Evolutionary conservation across 2,888 invertebrate genomes (phyloP).

Genomic region (Pristionchus japonicus): DNA sequence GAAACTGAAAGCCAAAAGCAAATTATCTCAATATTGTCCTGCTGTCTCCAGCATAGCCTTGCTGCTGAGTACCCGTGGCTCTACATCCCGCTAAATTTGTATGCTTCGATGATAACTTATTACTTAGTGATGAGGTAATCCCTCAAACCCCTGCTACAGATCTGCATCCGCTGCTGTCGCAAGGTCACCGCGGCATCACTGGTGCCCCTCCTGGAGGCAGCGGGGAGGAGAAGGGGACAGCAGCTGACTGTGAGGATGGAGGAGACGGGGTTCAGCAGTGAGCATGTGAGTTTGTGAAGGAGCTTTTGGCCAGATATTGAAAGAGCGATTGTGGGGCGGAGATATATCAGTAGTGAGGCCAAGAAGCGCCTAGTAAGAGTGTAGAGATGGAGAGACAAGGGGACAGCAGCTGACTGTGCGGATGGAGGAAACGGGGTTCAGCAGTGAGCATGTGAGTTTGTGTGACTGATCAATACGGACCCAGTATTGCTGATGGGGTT

Average conservation of each 20-base stretch:
- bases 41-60: too few species aligned
- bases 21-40: too few species aligned
- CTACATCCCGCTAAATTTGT: neutral
- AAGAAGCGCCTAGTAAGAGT: too few species aligned
- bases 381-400: too few species aligned
- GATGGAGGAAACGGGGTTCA: conserved; percentile 53
- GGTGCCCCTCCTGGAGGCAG: conserved; percentile 57
- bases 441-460: conserved; percentile 44
- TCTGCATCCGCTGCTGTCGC: conserved; percentile 52
- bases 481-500: too few species aligned
- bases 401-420: conserved; percentile 53
- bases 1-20: too few species aligned
- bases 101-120: neutral
- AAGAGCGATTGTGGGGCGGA: too few species aligned
- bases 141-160: neutral
- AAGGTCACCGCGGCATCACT: conserved; percentile 54
- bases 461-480: too few species aligned
- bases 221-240: conserved; percentile 48
- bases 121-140: too few species aligned
- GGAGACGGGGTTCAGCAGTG: conserved; percentile 50
- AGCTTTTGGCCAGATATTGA: too few species aligned
- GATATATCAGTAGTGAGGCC: too few species aligned
- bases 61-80: too few species aligned
- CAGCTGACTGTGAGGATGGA: conserved; percentile 55
- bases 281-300: conserved; percentile 43